phyloP scores from a whole-genome alignment of 2,888 invertebrate genomes.

The Parnassius apollo region DNA sequence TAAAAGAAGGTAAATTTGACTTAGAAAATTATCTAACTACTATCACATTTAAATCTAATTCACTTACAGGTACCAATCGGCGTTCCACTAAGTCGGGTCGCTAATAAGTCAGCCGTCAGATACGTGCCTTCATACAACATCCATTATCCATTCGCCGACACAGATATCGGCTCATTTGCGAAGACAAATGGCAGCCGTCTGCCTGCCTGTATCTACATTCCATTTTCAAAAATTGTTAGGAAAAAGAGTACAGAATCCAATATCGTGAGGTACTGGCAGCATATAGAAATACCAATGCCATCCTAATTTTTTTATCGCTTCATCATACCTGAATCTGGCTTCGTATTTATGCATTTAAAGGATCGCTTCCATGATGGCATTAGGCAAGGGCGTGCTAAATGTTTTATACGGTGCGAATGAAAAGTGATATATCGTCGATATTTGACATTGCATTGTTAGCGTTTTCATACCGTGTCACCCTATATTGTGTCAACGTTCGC shows the following conservation, averaged over 20 bases:
- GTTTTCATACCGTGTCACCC: slow-evolving; percentile 56
- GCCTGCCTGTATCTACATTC: slow-evolving; percentile 59
- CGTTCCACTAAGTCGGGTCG: slow-evolving; percentile 57
- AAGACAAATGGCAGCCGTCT: slow-evolving; percentile 74
- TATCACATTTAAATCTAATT: slow-evolving; percentile 40
- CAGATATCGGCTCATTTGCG: slow-evolving; percentile 78
- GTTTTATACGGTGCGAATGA: slow-evolving; percentile 40
- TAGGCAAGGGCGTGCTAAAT: slow-evolving; percentile 27
- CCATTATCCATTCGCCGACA: slow-evolving; percentile 74
- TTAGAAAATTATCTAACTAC: too few relatives aligned
- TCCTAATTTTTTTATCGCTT: slow-evolving; percentile 41
- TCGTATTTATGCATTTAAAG: slow-evolving; percentile 35
- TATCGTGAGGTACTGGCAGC: slow-evolving; percentile 46
- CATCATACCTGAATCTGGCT: slow-evolving; percentile 26
- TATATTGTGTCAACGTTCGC: slow-evolving; percentile 42
- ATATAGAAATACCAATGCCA: slow-evolving; percentile 33
- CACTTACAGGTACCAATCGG: slow-evolving; percentile 64
- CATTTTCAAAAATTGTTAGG: slow-evolving; percentile 69
- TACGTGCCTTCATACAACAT: slow-evolving; percentile 69
- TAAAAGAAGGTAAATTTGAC: too few relatives aligned
- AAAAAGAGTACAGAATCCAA: slow-evolving; percentile 66
- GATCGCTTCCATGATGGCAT: slow-evolving; percentile 35
- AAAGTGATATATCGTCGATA: slow-evolving; percentile 55
- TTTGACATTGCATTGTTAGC: slow-evolving; percentile 50
- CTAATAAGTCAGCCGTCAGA: slow-evolving; percentile 66